Evolutionary conservation across 2,113 vertebrate genomes (phyloP).

Genomic region (Rynchops niger): DNA sequence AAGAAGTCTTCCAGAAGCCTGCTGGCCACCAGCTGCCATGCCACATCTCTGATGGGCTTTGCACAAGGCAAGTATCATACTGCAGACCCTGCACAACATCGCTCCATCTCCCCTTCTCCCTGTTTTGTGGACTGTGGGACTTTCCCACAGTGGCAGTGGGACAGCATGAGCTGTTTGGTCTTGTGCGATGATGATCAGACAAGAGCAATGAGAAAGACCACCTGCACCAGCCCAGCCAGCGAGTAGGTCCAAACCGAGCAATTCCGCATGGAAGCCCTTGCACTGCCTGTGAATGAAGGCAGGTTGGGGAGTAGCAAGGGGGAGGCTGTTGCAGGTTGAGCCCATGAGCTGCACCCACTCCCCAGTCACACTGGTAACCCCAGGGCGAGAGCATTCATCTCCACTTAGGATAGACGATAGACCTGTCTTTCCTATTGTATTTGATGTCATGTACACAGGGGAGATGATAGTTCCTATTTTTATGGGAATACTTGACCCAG

Average conservation of each 20-base stretch:
- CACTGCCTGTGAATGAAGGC: neutral
- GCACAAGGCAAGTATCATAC: neutral
- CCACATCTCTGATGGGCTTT: neutral
- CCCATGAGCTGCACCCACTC: neutral
- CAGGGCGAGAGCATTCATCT: neutral
- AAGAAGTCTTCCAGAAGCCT: neutral
- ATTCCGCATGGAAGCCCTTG: neutral
- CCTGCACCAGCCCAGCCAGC: neutral
- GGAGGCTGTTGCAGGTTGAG: neutral
- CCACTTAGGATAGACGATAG: neutral
- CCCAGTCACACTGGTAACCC: neutral
- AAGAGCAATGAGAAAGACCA: neutral
- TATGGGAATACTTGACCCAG: neutral
- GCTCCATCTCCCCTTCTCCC: neutral
- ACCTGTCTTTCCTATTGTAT: neutral
- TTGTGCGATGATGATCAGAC: neutral
- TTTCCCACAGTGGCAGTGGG: neutral
- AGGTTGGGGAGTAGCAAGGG: neutral
- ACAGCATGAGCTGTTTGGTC: neutral
- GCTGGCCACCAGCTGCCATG: accelerated
- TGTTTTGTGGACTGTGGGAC: neutral
- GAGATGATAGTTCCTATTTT: neutral
- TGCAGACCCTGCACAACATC: neutral
- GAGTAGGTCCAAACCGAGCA: neutral
- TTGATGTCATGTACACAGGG: neutral